Base-by-base conservation (phyloP, 2,113 vertebrate species). In the Takifugu flavidus region DNA sequence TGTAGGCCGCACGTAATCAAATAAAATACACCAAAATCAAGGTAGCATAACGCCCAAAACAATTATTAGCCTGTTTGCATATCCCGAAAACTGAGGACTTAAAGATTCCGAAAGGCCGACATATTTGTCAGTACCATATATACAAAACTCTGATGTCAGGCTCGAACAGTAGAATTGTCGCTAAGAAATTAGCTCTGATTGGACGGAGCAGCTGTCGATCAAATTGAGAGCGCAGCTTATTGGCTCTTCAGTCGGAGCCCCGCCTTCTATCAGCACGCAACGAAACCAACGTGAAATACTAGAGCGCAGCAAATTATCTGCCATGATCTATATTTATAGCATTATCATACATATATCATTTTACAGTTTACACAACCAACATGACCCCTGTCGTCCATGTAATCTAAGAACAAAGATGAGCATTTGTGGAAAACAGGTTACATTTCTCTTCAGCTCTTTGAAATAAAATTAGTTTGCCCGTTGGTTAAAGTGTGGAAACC, bases 91-190 rank as follows among this genome's bases (percentile, higher is more conserved):
- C 14, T 47, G 29, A 29, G 49, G 34, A 43, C 20, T 28, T 45
- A 46, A 0, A 61, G 57, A 55, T 12, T 49, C 59, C 68, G 63
- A 64, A 49, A 69, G 69, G 65, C 72, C 74, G 69, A 78, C 67
- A 78, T 69, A 56, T 74, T 80, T 60, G 54, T 68, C 78, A 64
- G 59, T 67, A 74, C 53, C 27, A n/a, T 44, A 31, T 3, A 31
- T 67, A 64, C 59, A 61, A 31, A 72, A 75, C 72, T 78, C 75
- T 11, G 54, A 61, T 46, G 61, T 71, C 56, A 70, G 27, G 51
- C 55, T 75, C 49, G 56, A 63, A 53, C 71, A 45, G 63, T 59
- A 44, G 49, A 15, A 45, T 25, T 61, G 55, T 65, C 59, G 44
- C 66, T 58, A 46, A 57, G 29, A 15, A 56, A 56, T 49, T 6